Evolutionary conservation across 2,113 vertebrate genomes (phyloP).

Genomic region (Sorex fumeus): DNA sequence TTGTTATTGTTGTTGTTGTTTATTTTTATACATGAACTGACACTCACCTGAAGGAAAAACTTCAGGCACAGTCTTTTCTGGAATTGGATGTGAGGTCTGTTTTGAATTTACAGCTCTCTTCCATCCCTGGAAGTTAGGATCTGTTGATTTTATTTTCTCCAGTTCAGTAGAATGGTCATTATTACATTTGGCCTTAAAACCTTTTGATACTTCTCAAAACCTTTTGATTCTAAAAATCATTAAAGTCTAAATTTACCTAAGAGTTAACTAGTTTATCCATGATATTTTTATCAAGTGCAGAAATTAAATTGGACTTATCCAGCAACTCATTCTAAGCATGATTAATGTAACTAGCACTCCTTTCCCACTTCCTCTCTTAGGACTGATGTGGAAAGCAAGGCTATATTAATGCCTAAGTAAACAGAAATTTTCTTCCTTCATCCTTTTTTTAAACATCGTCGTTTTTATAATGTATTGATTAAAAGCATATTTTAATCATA

Average conservation of each 20-base stretch:
- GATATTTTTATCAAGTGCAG: constrained; percentile 66
- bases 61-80: background rate
- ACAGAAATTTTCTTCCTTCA: constrained; percentile 68
- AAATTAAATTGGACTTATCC: constrained; percentile 63
- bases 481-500: constrained; percentile 78
- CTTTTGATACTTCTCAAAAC: constrained; percentile 51
- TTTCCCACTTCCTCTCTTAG: constrained; percentile 77
- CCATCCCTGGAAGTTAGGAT: constrained; percentile 31
- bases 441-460: constrained; percentile 74
- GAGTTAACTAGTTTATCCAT: constrained; percentile 50
- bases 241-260: constrained; percentile 66
- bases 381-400: constrained; percentile 72
- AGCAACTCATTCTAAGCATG: constrained; percentile 46
- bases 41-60: background rate
- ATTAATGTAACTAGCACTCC: constrained; percentile 72
- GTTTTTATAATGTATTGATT: constrained; percentile 79
- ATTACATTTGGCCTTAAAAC: constrained; percentile 63
- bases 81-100: background rate
- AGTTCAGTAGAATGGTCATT: constrained; percentile 24
- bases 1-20: background rate
- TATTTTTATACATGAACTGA: background rate
- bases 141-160: constrained; percentile 54
- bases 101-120: background rate
- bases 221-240: constrained; percentile 63
- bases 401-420: constrained; percentile 71